Conservation (phyloP, 2,888 invertebrate genomes). For the Ligdia adustata region DNA sequence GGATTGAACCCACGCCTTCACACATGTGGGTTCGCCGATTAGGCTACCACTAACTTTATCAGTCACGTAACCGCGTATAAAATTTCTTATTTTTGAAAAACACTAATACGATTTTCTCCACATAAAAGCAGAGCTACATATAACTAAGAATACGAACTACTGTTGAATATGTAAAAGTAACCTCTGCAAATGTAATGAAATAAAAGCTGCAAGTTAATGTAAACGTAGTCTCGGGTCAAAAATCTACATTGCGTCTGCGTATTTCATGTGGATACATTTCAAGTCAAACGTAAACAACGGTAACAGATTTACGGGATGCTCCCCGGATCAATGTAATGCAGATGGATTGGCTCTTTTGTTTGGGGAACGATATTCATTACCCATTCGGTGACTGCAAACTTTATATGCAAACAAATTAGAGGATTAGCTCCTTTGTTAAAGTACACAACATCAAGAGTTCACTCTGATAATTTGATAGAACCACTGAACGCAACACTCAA, state of each 20-base stretch:
- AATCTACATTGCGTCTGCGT: neutral
- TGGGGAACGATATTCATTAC: conserved; percentile 20
- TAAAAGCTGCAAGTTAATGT: conserved; percentile 19
- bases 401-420: neutral
- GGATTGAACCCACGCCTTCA: too few relatives aligned
- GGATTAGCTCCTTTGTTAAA: too few relatives aligned
- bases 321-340: conserved; percentile 17
- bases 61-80: too few relatives aligned
- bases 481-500: too few relatives aligned
- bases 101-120: neutral
- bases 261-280: neutral
- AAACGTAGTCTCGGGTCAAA: conserved; percentile 11
- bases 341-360: conserved; percentile 23
- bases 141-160: too few relatives aligned
- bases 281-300: conserved; percentile 15
- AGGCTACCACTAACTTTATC: too few relatives aligned
- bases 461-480: too few relatives aligned
- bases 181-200: conserved; percentile 6
- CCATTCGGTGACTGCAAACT: conserved; percentile 11
- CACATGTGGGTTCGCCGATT: too few relatives aligned
- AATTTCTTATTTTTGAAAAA: conserved; percentile 1
- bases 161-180: conserved; percentile 12
- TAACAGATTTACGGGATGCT: conserved; percentile 14
- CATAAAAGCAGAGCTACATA: conserved; percentile 6
- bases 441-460: too few relatives aligned